Base-by-base conservation (phyloP, 2,113 vertebrate genomes). In the Tupaia chinensis region DNA sequence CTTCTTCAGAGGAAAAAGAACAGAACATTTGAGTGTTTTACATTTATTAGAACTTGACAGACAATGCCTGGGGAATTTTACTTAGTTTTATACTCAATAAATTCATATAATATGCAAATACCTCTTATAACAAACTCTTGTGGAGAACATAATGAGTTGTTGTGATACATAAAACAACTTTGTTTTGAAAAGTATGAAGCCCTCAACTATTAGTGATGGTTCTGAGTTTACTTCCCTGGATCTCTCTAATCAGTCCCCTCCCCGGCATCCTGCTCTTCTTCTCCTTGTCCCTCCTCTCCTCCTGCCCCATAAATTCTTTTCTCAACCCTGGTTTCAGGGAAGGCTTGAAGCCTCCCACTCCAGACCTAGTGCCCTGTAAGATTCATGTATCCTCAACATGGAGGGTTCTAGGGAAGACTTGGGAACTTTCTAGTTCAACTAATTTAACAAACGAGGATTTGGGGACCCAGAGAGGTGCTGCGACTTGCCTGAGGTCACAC, bases 21-120 rank as follows among this genome's bases (percentile, higher is more conserved):
- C 10, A 20, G 20, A 89, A 84, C 60, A 83, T 82, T 27, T 65
- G 34, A 66, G 20, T 82, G 54, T 87, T 93, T 93, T 29, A 12
- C 54, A 63, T 90, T 90, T 87, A 9, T 69, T 78, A 95, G 65
- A 79, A 86, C 29, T 93, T 82, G 65, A 65, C 16, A 63, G 17
- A 61, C 9, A 34, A 32, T 29, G 29, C 76, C 27, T 69, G 44
- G 44, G 12, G 34, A 76, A 22, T 23, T 29, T 88, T 20, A 74
- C 14, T 81, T 89, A 69, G 16, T 81, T 91, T 87, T 82, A 53
- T 79, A 12, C 22, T 74, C 34, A 79, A 5, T 83, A 73, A 89
- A 82, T 69, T 68, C 70, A 76, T 25, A 29, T 61, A 84, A 65
- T 81, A 87, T 8, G 84, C 34, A 94, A 73, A 91, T 54, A 72